Conservation (phyloP, 2,797 vertebrate species). For the Trachops cirrhosus region DNA sequence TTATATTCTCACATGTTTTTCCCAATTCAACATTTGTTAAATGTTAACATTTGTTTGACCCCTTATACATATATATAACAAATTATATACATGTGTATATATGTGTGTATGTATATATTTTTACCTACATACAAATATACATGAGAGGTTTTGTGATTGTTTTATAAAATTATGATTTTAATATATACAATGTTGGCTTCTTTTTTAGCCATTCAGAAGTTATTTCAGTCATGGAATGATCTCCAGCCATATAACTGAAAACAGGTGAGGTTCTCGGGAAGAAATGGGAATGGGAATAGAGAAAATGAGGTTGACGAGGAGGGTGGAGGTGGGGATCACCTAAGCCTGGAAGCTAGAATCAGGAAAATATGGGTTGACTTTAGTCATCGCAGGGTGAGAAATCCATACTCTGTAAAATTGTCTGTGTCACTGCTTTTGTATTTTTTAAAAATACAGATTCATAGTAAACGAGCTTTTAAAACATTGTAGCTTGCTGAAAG, state of each 20-base stretch:
- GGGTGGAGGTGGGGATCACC: background rate
- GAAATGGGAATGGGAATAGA: background rate
- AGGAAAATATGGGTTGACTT: background rate
- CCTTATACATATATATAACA: too few relatives aligned
- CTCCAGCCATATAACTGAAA: slow-evolving; percentile 95
- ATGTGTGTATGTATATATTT: background rate
- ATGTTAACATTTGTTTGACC: too few relatives aligned
- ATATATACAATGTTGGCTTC: background rate
- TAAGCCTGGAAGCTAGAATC: background rate
- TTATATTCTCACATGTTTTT: background rate
- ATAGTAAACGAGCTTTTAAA: slow-evolving; percentile 25
- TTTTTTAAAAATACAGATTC: background rate
- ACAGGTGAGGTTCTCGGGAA: slow-evolving; percentile 85
- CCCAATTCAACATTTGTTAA: background rate
- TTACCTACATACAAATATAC: background rate
- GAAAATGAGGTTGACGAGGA: background rate
- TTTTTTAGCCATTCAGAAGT: slow-evolving; percentile 91
- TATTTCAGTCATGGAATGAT: slow-evolving; percentile 97
- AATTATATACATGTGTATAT: too few relatives aligned
- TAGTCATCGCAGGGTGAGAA: background rate
- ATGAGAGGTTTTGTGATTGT: background rate
- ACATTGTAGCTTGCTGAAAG: background rate
- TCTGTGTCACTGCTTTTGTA: slow-evolving; percentile 17
- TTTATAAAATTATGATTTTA: slow-evolving; percentile 48
- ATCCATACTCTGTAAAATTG: background rate